Evolutionary conservation across 2,888 invertebrate species (phyloP).

Genomic region (Helleia helle): DNA sequence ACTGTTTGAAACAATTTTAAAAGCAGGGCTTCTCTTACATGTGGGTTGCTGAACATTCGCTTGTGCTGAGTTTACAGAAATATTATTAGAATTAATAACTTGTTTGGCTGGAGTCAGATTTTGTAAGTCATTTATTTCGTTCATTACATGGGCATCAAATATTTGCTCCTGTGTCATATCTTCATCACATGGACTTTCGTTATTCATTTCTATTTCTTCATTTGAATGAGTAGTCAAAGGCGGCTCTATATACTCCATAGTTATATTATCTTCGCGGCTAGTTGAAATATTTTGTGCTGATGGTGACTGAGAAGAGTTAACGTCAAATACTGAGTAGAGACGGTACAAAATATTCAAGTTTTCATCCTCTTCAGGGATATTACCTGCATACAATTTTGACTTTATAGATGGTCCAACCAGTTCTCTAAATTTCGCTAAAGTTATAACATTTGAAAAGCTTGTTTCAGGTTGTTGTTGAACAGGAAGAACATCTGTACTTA

Average conservation of each 20-base stretch:
- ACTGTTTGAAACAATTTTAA: no score
- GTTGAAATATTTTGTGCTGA: background rate
- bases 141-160: background rate
- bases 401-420: background rate
- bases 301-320: background rate
- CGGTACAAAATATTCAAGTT: conserved; percentile 5
- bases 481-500: background rate
- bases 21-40: no score
- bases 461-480: background rate
- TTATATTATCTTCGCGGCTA: background rate
- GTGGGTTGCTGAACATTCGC: no score
- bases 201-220: conserved; percentile 1
- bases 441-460: background rate
- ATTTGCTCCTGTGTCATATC: no score
- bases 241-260: conserved; percentile 1
- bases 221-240: background rate
- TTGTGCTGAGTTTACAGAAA: no score
- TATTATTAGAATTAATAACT: no score
- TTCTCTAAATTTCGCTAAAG: conserved; percentile 4
- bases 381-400: background rate
- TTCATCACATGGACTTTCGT: background rate
- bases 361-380: background rate
- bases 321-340: conserved; percentile 3
- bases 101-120: no score
- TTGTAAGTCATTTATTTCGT: no score